Evolutionary conservation across 2,113 vertebrate genomes (phyloP), one percentile per base, ranked within the genome.

Genomic region (Heterotilapia buettikoferi): DNA sequence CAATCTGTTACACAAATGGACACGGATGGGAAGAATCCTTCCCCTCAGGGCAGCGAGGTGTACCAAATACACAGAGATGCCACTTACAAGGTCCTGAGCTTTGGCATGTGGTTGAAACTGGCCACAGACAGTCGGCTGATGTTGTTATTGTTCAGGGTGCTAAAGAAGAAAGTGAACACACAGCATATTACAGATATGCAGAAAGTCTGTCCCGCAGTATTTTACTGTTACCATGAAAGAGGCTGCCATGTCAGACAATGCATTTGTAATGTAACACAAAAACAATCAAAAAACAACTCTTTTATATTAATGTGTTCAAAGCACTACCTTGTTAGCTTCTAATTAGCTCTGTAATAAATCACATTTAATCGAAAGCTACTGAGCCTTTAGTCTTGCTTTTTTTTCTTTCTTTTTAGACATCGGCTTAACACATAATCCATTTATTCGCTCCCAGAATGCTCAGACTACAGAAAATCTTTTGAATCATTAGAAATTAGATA

Each of bases 41-140:
- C 36, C 43, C 61, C 52, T n/a, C 3, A 2, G 63, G 78, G 43
- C 1, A 2, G 26, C n/a, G 14, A 57, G 68, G 40, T 84, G 54
- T 16, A 86, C 6, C 31, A 68, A 80, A 84, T 52, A 52, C 21
- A 63, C 21, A 4, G 18, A 9, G 7, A 16, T 2, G 82, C 56
- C 95, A 98, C 98, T 99, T 96, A 99, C 99, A 99, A 99, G 87
- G 98, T 99, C 93, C 98, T 96, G 91, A 99, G 98, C 92, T 99
- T 99, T 38, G 98, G 98, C 99, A 99, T 99, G 92, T 99, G 98
- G 96, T 99, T 99, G 97, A 99, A 99, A 96, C 99, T 99, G 95
- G 98, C 98, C 96, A 99, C 98, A 0, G 99, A 99, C 66, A 99
- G 97, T 33, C 98, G 97, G 84, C 97, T 98, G 93, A 99, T 98